Percentiles rank a stretch among this genome's conserved stretches.
Evolutionary conservation across 2,888 invertebrate species (phyloP).

Genomic region (Aphrophora alni): DNA sequence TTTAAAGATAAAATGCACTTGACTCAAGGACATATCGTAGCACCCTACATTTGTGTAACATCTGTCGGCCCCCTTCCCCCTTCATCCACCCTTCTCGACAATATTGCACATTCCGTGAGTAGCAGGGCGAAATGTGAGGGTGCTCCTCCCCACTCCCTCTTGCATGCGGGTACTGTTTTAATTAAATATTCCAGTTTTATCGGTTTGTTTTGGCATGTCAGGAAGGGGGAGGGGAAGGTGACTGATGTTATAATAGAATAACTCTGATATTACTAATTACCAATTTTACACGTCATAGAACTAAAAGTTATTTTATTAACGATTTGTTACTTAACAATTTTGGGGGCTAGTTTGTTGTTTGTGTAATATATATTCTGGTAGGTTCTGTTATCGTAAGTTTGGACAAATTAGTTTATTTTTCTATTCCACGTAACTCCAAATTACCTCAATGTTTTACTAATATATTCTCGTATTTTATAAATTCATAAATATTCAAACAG

Average conservation of each 20-base stretch:
- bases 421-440: too few relatives aligned
- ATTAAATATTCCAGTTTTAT: constrained; percentile 9
- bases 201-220: constrained; percentile 6
- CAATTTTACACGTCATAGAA: not conserved
- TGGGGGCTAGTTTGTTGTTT: too few relatives aligned
- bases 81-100: not conserved
- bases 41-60: not conserved
- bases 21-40: not conserved
- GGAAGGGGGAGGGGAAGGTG: not conserved
- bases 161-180: not conserved
- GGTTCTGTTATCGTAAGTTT: too few relatives aligned
- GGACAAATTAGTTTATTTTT: too few relatives aligned
- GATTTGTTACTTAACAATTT: too few relatives aligned
- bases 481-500: too few relatives aligned
- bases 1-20: constrained; percentile 2
- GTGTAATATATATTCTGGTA: too few relatives aligned
- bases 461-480: too few relatives aligned
- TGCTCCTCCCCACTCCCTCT: not conserved
- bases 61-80: not conserved
- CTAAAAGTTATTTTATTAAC: not conserved
- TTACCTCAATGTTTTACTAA: too few relatives aligned
- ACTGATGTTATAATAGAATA: not conserved
- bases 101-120: constrained; percentile 9
- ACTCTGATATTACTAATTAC: not conserved
- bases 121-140: not conserved